Base-by-base conservation (phyloP, 2,888 invertebrate species). In the Plusia festucae region DNA sequence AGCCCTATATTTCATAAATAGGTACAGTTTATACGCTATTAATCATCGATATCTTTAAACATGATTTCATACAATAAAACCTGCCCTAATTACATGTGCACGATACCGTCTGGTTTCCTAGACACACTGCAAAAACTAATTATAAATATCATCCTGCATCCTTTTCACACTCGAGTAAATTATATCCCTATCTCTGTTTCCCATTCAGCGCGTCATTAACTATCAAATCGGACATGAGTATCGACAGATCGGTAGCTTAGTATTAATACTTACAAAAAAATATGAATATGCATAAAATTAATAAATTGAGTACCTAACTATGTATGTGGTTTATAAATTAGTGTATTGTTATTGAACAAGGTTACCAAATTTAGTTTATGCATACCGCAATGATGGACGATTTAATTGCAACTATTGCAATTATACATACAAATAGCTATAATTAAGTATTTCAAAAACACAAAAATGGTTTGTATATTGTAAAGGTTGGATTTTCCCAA, bases 201-300 rank as follows among this genome's bases (percentile, higher is more conserved):
- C 20, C 65, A 49, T 44, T 49, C 22, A 16, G 53, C 53, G 46
- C 59, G 75, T 74, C 74, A 70, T 74, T 74, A 73, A 56, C 60
- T 57, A 72, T 71, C 69, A 69, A 63, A 70, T 69, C 55, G 52
- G 40, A 76, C 76, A 69, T n/a, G 49, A 56, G 67, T 80, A 82
- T 73, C 75, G 79, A 79, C 72, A 80, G 58, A 73, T 73, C 75
- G 65, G 82, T 72, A 81, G 82, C 81, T 60, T 59, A 55, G 53
- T 53, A 61, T 52, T 69, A 76, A 76, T 79, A 68, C 58, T 55
- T 3, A 54, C 70, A 79, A 79, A 75, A n/a, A 79, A 79, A 66
- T 63, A 24, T 62, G 11, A 44, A 68, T 59, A 65, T 60, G 58
- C 44, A 60, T 65, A 44, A 8, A 55, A 67, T 65, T 60, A 57